Percentiles rank a stretch among this genome's conserved stretches.
phyloP scores from a whole-genome alignment of 23 tunicate genomes.

The Halocynthia aurantium region DNA sequence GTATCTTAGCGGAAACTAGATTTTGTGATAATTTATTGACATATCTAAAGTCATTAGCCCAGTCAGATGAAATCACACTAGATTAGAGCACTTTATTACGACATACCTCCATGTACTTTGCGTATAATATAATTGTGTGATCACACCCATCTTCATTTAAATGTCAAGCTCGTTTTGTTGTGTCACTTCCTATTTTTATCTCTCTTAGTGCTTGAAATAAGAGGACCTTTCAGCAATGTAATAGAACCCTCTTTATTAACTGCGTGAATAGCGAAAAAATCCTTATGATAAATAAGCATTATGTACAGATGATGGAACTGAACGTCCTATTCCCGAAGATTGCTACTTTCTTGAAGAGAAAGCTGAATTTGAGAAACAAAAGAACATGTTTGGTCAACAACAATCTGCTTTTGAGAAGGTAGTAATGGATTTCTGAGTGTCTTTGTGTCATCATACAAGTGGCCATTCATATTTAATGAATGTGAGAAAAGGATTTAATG shows the following conservation, averaged over 20 bases:
- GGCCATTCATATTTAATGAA: too few species aligned
- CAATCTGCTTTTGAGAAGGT: conserved; percentile 79
- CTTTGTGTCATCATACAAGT: not conserved
- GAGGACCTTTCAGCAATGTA: too few species aligned
- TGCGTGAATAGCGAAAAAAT: too few species aligned
- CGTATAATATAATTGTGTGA: too few species aligned
- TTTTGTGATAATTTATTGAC: too few species aligned
- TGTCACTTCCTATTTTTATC: not conserved
- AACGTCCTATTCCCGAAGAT: conserved; percentile 30
- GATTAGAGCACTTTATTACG: too few species aligned
- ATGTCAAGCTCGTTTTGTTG: not conserved
- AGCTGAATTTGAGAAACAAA: conserved; percentile 65
- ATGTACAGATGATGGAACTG: conserved; percentile 21
- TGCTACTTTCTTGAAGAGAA: conserved; percentile 82
- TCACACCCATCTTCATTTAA: too few species aligned
- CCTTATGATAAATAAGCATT: not conserved
- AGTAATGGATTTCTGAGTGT: not conserved
- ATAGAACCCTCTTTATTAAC: too few species aligned
- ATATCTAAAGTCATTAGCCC: too few species aligned
- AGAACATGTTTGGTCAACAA: conserved; percentile 38
- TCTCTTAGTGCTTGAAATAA: not conserved
- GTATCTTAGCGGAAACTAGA: too few species aligned
- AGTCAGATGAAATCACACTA: too few species aligned
- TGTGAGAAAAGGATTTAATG: not conserved
- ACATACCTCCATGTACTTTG: too few species aligned